Evolutionary conservation across 2,113 vertebrate genomes (phyloP), one percentile per base, ranked within the genome.

Genomic region (Rhineura floridana): DNA sequence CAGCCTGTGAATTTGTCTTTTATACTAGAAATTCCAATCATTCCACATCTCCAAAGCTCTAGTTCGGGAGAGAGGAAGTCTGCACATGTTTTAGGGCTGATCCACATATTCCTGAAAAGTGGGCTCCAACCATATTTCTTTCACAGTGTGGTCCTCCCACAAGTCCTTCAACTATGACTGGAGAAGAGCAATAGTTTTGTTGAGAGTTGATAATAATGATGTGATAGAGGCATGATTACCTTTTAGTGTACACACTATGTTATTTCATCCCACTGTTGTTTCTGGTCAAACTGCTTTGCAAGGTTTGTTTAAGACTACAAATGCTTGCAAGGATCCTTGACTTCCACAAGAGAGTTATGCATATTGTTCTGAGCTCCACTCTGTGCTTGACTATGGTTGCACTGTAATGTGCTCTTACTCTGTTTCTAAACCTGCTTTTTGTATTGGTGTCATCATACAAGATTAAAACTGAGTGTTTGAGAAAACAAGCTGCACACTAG

Each of bases 21-120:
- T 50, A 75, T 83, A 28, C 70, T 86, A 0, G 0, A 77, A 89
- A 42, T 92, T 21, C 59, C 75, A 87, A 72, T 84, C 4, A 23
- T 78, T 85, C 12, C 50, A 62, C 48, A 50, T 39, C 75, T 89
- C 72, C 84, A 87, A 90, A 81, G 79, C 33, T 50, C 46, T 87
- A 36, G 7, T 90, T 19, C 85, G 85, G 81, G 77, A n/a, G 48
- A 81, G 72, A 69, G 19, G 21, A 83, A 84, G 17, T 84, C 46
- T 5, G 1, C 72, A 39, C 6, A 36, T 52, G 81, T 90, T 65
- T 85, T 50, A 78, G 48, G 48, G 25, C 79, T 7, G 69, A 65
- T 33, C 72, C 50, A 88, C 62, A 78, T 87, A 15, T 48, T 90
- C 79, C 25, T 80, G 50, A 79, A 33, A 59, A 44, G 13, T 75